These are phyloP conservation scores for Gorsachius magnificus DNA, from an alignment of 2,797 vertebrate genomes.

Conservation along the genomic window DNA sequence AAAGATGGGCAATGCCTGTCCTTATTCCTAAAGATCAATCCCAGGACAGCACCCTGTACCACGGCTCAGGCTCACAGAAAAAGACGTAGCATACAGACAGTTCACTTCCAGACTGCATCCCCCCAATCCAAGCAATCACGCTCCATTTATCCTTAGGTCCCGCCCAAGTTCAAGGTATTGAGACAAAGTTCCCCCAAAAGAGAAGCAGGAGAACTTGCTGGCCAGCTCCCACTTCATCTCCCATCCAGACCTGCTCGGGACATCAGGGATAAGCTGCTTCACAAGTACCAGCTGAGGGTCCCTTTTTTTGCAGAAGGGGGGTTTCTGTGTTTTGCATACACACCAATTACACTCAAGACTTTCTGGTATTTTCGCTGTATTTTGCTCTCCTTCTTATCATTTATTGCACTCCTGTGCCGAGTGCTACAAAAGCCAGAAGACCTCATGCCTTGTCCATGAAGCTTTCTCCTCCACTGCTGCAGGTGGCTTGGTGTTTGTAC, in stretches of 20 bases:
- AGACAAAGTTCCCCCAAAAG: not conserved
- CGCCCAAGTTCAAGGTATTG: not conserved
- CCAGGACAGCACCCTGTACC: not conserved
- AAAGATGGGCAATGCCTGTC: not conserved
- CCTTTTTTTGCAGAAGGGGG: not conserved
- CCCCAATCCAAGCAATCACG: not conserved
- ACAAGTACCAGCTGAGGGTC: rapidly evolving
- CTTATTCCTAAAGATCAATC: not conserved
- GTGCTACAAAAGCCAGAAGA: not conserved
- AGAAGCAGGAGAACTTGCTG: not conserved
- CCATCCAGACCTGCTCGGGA: not conserved
- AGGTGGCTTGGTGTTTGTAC: not conserved
- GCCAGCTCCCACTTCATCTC: not conserved
- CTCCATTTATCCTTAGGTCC: not conserved
- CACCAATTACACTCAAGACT: not conserved
- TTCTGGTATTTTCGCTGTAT: not conserved
- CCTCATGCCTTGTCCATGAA: not conserved
- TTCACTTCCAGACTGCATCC: not conserved
- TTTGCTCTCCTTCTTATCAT: not conserved
- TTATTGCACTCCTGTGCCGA: not conserved
- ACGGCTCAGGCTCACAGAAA: too few relatives aligned
- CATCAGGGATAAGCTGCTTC: not conserved
- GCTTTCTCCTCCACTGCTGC: not conserved
- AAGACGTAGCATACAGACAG: not conserved
- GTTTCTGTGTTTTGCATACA: not conserved